A percentile compares a stretch with the other conserved stretches of the same genome.
Conservation (phyloP, 1,140 invertebrate genomes). For the Thaumatotibia leucotreta region DNA sequence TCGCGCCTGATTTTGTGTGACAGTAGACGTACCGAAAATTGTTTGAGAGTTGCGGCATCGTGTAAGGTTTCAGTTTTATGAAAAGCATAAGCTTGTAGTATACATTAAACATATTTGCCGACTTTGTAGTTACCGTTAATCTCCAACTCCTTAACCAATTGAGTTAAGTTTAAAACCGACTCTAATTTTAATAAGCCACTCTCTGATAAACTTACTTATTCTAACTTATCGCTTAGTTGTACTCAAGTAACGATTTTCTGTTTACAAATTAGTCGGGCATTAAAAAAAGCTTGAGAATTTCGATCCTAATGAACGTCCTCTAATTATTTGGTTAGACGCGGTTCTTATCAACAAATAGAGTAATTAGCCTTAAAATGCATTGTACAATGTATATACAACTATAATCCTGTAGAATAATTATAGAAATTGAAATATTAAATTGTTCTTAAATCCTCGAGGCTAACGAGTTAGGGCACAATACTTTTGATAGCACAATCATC, state of each 20-base stretch:
- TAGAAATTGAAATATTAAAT: too few species aligned
- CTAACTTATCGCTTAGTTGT: constrained; percentile 2
- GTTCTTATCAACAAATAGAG: constrained; percentile 55
- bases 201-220: background rate
- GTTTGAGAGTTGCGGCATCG: too few species aligned
- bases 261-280: constrained; percentile 65
- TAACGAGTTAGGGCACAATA: too few species aligned
- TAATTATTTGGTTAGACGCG: constrained; percentile 52
- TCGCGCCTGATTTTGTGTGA: too few species aligned
- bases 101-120: background rate
- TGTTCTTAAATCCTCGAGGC: too few species aligned
- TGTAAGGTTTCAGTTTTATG: too few species aligned
- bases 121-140: constrained; percentile 6
- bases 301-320: constrained; percentile 56
- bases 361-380: constrained; percentile 54
- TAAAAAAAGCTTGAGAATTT: constrained; percentile 58
- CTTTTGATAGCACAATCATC: too few species aligned
- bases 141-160: constrained; percentile 23
- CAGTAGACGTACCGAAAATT: too few species aligned
- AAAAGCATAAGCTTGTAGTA: too few species aligned
- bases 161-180: constrained; percentile 31
- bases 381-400: constrained; percentile 36
- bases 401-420: constrained; percentile 27
- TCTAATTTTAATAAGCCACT: constrained; percentile 35
- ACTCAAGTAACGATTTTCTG: constrained; percentile 13